Conservation (phyloP, 2,888 invertebrate genomes). For the Chorisops tibialis region DNA sequence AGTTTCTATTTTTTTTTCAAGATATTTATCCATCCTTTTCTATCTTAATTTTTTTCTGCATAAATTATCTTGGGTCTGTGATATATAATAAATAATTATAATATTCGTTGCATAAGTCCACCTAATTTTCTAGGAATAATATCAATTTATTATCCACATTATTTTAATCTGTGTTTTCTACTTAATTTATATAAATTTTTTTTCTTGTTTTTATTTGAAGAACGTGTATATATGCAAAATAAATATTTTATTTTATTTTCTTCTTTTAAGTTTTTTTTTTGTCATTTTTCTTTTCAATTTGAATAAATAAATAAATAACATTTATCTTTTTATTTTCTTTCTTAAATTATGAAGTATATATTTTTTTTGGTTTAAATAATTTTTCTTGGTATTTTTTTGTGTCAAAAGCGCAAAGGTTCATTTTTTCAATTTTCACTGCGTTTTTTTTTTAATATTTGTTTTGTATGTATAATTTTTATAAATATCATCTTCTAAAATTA, state of each 20-base stretch:
- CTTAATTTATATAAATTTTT: slow-evolving; percentile 26
- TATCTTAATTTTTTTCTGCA: too few relatives aligned
- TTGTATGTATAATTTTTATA: too few relatives aligned
- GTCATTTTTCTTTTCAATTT: not conserved
- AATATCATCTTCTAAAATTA: too few relatives aligned
- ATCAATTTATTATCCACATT: not conserved
- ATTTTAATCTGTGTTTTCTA: slow-evolving; percentile 12
- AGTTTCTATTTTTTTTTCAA: not conserved
- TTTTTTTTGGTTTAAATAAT: not conserved
- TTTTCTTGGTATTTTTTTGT: too few relatives aligned
- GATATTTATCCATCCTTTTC: not conserved
- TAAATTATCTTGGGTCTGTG: too few relatives aligned
- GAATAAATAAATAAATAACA: not conserved
- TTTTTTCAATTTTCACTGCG: too few relatives aligned
- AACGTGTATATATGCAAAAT: not conserved
- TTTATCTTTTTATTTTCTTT: not conserved
- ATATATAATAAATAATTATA: slow-evolving; percentile 34
- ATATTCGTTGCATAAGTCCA: slow-evolving; percentile 53
- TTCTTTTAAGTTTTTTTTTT: not conserved
- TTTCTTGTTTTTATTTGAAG: slow-evolving; percentile 40
- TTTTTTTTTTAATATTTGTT: too few relatives aligned
- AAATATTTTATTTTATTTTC: not conserved
- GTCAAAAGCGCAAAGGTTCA: too few relatives aligned
- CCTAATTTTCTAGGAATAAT: slow-evolving; percentile 24
- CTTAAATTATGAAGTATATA: not conserved